Evolutionary conservation across 2,888 invertebrate genomes (phyloP).

Genomic region (Mesorhabditis sp.): DNA sequence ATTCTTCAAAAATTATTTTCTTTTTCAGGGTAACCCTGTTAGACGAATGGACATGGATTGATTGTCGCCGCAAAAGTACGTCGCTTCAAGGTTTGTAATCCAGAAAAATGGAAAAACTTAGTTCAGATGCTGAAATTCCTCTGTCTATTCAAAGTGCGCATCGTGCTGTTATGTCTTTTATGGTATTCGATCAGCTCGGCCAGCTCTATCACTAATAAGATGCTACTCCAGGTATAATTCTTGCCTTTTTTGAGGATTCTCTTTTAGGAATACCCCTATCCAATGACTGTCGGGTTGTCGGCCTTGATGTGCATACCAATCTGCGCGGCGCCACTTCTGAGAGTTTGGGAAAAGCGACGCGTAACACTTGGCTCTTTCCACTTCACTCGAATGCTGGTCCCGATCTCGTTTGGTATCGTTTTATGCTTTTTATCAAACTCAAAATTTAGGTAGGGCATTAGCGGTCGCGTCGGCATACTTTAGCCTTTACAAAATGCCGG

Average conservation of each 20-base stretch:
- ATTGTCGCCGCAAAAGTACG: no score
- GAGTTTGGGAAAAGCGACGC: slow-evolving; percentile 20
- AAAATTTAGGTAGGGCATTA: slow-evolving; percentile 14
- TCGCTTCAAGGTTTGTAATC: no score
- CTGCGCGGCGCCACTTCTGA: slow-evolving; percentile 31
- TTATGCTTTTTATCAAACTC: background rate
- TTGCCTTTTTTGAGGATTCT: slow-evolving; percentile 6
- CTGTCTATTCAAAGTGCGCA: slow-evolving; percentile 28
- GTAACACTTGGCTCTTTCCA: slow-evolving; percentile 16
- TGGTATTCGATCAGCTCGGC: slow-evolving; percentile 38
- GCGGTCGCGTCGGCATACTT: slow-evolving; percentile 40
- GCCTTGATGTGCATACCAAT: slow-evolving; percentile 42
- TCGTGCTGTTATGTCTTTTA: slow-evolving; percentile 33
- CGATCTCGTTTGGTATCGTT: slow-evolving; percentile 31
- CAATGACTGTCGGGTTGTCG: slow-evolving; percentile 44
- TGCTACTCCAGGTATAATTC: slow-evolving; percentile 34
- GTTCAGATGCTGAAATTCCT: background rate
- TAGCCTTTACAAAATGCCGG: slow-evolving; percentile 38
- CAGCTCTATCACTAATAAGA: slow-evolving; percentile 43
- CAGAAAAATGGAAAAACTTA: no score
- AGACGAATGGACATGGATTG: no score
- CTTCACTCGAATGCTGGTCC: slow-evolving; percentile 29
- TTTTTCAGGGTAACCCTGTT: no score
- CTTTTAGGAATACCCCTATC: slow-evolving; percentile 42
- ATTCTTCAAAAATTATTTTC: no score